Base-by-base conservation (phyloP, 2,888 invertebrate genomes). In the Cryptophagus acutangulus region DNA sequence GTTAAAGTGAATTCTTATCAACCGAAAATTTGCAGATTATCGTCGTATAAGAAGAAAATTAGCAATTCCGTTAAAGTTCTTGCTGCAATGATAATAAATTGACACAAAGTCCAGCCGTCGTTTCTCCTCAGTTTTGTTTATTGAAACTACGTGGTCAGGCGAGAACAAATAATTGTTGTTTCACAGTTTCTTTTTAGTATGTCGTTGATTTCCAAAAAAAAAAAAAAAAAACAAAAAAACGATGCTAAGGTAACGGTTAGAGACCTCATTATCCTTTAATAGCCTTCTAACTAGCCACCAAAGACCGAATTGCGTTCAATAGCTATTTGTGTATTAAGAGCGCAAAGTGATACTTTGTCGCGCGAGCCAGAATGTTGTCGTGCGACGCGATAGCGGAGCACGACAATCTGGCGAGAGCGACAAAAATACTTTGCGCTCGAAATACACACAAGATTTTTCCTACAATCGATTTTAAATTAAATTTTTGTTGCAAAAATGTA, bases 1-100 rank as follows among this genome's bases (percentile, higher is more conserved):
- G 56, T 62, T 62, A 55, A 58, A 59, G 59, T 55, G 57, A 61
- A 59, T 61, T 49, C 60, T 61, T 62, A 63, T 62, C 60, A 57
- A 58, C 55, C 51, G 43, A 51, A 54, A 53, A 52, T 52, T 52
- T 45, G 47, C 52, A 48, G 40, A 51, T 52, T 48, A 46, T 48
- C 49, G 41, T 47, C 37, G n/a, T n/a, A n/a, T n/a, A n/a, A 31
- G 15, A 31, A 8, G 4, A 15, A 31, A 31, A 31, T 31, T 31
- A 31, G 16, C 41, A 39, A 35, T 43, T 44, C 33, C 37, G 44
- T 47, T 37, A 38, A 43, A 40, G 36, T 38, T 34, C 36, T 16
- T 31, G 41, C 31, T 31, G 39, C 40, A 34, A 42, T 33, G 25
- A 39, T 47, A 45, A 47, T 44, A 47, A 47, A 47, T 47, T 42